Conservation (phyloP, 2,888 invertebrate genomes). For the Anagyrus pseudococci region DNA sequence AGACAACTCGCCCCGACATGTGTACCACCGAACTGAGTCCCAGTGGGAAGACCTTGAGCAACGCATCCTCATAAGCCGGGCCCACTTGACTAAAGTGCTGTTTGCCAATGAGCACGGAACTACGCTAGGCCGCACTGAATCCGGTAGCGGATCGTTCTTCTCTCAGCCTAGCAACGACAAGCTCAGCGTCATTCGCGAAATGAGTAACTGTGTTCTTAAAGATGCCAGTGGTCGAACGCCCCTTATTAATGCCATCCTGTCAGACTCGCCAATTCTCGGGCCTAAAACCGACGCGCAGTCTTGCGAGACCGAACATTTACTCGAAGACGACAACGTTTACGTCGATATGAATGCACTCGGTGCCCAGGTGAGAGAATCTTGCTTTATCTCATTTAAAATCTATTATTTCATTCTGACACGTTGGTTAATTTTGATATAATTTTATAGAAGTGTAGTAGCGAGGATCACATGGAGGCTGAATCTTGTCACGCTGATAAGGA, state of each 20-base stretch:
- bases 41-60: constrained; percentile 59
- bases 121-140: constrained; percentile 18
- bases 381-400: neutral
- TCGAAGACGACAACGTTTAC: constrained; percentile 50
- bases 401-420: neutral
- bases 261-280: constrained; percentile 52
- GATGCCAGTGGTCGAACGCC: constrained; percentile 48
- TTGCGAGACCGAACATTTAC: constrained; percentile 19
- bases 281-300: constrained; percentile 41
- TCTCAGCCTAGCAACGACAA: constrained; percentile 19
- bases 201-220: constrained; percentile 44
- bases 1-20: constrained; percentile 67
- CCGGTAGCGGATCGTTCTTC: constrained; percentile 11
- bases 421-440: neutral
- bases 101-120: constrained; percentile 47
- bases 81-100: constrained; percentile 46
- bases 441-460: constrained; percentile 31
- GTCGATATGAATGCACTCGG: constrained; percentile 52
- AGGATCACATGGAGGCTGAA: constrained; percentile 7
- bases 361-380: constrained; percentile 39
- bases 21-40: constrained; percentile 66
- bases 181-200: constrained; percentile 41
- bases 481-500: neutral
- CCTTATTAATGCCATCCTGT: constrained; percentile 52
- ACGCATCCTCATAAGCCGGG: constrained; percentile 42